phyloP scores from a whole-genome alignment of 2,888 invertebrate genomes.

The Chaetoderma sp. region DNA sequence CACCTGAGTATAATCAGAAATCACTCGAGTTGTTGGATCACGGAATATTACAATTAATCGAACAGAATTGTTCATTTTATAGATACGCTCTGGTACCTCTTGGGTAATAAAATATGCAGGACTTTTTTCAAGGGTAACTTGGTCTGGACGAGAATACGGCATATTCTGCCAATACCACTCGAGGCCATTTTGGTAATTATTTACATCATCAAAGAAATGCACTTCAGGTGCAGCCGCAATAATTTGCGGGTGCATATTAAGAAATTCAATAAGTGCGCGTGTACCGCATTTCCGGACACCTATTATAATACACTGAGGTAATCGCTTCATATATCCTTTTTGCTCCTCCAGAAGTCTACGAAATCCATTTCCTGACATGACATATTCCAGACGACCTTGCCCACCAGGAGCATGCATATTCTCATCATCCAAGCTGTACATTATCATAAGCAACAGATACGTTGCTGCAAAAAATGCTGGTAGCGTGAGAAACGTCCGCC shows the following conservation, averaged over 20 bases:
- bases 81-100: slow-evolving; percentile 92
- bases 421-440: background rate
- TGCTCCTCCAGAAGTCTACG: slow-evolving; percentile 39
- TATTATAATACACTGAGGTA: slow-evolving; percentile 70
- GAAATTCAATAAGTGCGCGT: slow-evolving; percentile 69
- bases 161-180: slow-evolving; percentile 92
- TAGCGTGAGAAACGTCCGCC: background rate
- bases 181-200: slow-evolving; percentile 87
- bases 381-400: background rate
- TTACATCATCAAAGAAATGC: slow-evolving; percentile 92
- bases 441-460: background rate
- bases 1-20: slow-evolving; percentile 96
- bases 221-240: slow-evolving; percentile 95
- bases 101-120: slow-evolving; percentile 97
- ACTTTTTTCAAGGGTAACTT: slow-evolving; percentile 96
- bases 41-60: slow-evolving; percentile 91
- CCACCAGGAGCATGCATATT: background rate
- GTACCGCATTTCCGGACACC: slow-evolving; percentile 71
- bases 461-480: background rate
- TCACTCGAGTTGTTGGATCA: slow-evolving; percentile 94
- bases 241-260: slow-evolving; percentile 75
- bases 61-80: slow-evolving; percentile 92
- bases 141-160: slow-evolving; percentile 91
- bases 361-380: slow-evolving; percentile 25
- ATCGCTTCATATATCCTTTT: slow-evolving; percentile 46